Evolutionary conservation across 2,113 vertebrate genomes (phyloP), one percentile per base, ranked within the genome.

Genomic region (Addax nasomaculatus): DNA sequence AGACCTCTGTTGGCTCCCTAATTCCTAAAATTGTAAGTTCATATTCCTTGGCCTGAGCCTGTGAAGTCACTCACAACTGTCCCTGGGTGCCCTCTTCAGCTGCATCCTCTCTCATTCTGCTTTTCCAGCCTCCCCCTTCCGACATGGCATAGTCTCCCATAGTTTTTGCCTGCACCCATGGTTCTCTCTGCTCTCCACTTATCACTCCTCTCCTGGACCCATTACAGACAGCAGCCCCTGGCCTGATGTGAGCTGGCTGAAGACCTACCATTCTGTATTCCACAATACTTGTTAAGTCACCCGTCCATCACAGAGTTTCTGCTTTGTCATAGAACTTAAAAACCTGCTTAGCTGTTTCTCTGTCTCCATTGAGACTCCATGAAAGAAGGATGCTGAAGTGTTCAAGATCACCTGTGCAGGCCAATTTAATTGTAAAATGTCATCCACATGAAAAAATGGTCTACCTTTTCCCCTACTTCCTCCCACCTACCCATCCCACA

Each of bases 21-120:
- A 3, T 53, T 29, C 13, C 58, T 88, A 13, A 43, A 51, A 43
- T 4, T 6, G 2, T 2, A 17, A 23, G 14, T 19, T 29, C 47
- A 0, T 9, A 0, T 21, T 6, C 39, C 67, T 16, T 57, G 55
- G 53, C 5, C 0, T 7, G 0, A 23, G 39, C 21, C 0, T 0
- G 0, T 1, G 79, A 33, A 17, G 2, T 4, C 4, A 1, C 27
- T 11, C 81, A 5, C 67, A 5, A 30, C 76, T 6, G 11, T 27
- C 55, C 25, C 0, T 25, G 0, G 19, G 5, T 5, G 8, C 67
- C 27, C n/a, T 23, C 14, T 15, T 13, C 16, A 47, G 60, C 70
- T 49, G 39, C 39, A 3, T 21, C 12, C 47, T 19, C 7, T 7
- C 39, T 36, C 70, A 5, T 17, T 15, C 27, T 7, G 33, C 25